A percentile compares a stretch with the other conserved stretches of the same genome.
phyloP scores from a whole-genome alignment of 1,140 invertebrate species.

The Sminthurides bifidus region DNA sequence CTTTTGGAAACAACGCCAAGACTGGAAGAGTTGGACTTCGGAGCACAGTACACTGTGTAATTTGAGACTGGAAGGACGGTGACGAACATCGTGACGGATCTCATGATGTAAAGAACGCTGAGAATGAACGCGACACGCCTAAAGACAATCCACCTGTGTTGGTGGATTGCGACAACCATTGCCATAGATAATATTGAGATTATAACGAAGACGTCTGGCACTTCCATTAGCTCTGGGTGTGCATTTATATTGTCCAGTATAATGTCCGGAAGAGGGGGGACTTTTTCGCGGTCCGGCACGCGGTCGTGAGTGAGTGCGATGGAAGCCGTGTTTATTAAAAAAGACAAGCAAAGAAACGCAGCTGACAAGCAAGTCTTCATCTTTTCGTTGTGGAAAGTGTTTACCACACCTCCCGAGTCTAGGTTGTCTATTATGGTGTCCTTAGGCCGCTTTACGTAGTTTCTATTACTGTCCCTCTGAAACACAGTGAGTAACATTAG shows the following conservation, averaged over 20 bases:
- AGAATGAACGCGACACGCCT: conserved; percentile 37
- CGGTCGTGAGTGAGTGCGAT: conserved; percentile 36
- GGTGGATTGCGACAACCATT: conserved; percentile 8
- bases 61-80: conserved; percentile 37
- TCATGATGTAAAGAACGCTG: conserved; percentile 36
- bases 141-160: conserved; percentile 34
- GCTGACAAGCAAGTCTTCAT: too few relatives aligned
- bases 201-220: conserved; percentile 37
- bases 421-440: too few relatives aligned
- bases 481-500: too few relatives aligned
- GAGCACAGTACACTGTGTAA: conserved; percentile 36
- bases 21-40: conserved; percentile 33
- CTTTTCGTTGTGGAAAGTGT: too few relatives aligned
- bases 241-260: conserved; percentile 35
- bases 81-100: conserved; percentile 38
- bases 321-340: conserved; percentile 33
- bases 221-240: conserved; percentile 33
- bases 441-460: too few relatives aligned
- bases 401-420: too few relatives aligned
- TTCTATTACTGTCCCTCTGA: too few relatives aligned
- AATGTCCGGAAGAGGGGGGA: conserved; percentile 36
- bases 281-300: conserved; percentile 32
- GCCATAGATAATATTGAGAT: conserved; percentile 13
- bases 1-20: background rate
- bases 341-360: too few relatives aligned